Evolutionary conservation across 2,888 invertebrate species (phyloP), one percentile per base, ranked within the genome.

Genomic region (Anthoptus insignis): DNA sequence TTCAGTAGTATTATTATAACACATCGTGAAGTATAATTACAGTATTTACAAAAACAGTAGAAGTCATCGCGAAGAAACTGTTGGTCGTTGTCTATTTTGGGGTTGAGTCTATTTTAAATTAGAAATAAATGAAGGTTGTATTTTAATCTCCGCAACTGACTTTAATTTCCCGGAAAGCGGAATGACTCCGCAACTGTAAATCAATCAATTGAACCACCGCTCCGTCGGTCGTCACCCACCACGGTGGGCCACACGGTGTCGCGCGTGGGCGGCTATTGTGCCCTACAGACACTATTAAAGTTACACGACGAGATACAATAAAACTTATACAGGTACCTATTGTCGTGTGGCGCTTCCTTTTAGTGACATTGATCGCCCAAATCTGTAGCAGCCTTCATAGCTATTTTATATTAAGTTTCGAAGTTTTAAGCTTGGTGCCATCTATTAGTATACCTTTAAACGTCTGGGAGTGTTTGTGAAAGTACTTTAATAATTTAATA

Each of bases 201-300:
- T 76, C 75, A 71, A 77, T 80, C 75, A 78, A 73, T 73, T 60
- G 75, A 71, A 56, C 65, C 69, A 66, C 66, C 60, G 61, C 66
- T 49, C 14, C 49, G 22, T 21, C 22, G 39, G 16, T 19, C n/a
- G 27, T 27, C 5, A 7, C 5, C 7, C 27, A 7, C 27, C 27
- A n/a, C n/a, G 27, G 27, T 27, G 27, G n/a, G 14, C 5, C n/a
- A 19, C 4, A 5, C 39, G 19, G 39, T 19, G 39, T 0, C 8
- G 39, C 27, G 5, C 19, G 19, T 39, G 56, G 49, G 37, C 63
- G 37, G 13, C 24, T 24, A 61, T 54, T 54, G 54, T 24, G 45
- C 22, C 24, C 59, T 8, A 37, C 22, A 14, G 54, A 14, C 21
- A 39, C 37, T 8, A 14, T 34, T 34, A 53, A 21, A 21, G 8